Evolutionary conservation across 1,140 invertebrate species (phyloP), one percentile per base, ranked within the genome.

Genomic region (Nasonia vitripennis): DNA sequence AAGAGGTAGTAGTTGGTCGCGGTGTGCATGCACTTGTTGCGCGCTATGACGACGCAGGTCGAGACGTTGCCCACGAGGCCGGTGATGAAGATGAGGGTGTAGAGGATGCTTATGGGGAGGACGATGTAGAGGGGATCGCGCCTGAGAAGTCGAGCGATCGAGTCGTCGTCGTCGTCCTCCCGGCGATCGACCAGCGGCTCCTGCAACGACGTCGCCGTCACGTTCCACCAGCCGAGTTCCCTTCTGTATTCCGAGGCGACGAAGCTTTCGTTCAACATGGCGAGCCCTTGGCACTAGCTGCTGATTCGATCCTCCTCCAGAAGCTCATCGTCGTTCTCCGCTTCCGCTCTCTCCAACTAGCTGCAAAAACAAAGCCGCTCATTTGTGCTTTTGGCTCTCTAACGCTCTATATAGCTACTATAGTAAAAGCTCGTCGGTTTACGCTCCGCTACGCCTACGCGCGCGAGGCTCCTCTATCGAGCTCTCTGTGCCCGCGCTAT

Each of bases 1-100:
- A 98, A 98, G 83, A 99, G 94, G 90, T 99, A 99, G 89, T 97
- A 98, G 92, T 99, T 99, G 48, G 97, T 98, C 1, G 97, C 96
- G 1, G 97, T 98, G 89, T 98, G 97, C 96, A 99, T 97, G 37
- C 95, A 96, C 87, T 96, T 97, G 91, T 98, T 98, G 80, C 95
- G 94, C 4, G 96, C 94, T 78, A 99, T 99, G 14, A 99, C 98
- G 78, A 98, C 94, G 91, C 98, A 99, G 0, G 98, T 99, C 88
- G 96, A 96, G 14, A 98, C 93, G 91, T 99, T 99, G 1, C 98
- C 98, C n/a, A 99, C 92, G 9, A 98, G 90, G 2, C 98, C 98
- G 9, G 96, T 96, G 34, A 98, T 88, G 88, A 99, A 97, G 88
- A 99, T 98, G 1, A 97, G 86, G 0, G 93, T 91, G 91, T 99